Percentiles rank a stretch among this genome's conserved stretches.
These are phyloP conservation scores for Herpailurus yagouaroundi DNA, from an alignment of 2,113 vertebrate genomes.

Conservation along the genomic window DNA sequence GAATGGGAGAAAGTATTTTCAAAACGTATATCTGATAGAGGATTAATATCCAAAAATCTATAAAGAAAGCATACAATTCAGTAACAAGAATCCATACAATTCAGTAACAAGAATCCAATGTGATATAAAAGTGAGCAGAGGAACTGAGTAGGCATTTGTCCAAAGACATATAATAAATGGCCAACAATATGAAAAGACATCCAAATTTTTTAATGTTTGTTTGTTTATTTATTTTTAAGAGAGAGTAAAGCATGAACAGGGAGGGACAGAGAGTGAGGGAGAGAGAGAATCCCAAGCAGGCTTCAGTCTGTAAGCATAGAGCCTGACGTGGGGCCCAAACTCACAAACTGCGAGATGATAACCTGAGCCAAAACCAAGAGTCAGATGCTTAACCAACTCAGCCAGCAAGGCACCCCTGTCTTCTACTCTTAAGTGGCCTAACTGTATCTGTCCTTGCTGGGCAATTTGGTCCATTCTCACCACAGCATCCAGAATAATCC, in stretches of 20 bases:
- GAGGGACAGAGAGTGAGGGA: no score
- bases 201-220: not conserved
- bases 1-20: not conserved
- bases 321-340: no score
- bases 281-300: no score
- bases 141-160: not conserved
- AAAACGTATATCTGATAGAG: not conserved
- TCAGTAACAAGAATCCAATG: not conserved
- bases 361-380: no score
- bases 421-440: not conserved
- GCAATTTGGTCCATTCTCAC: not conserved
- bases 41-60: not conserved
- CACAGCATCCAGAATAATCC: not conserved
- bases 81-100: not conserved
- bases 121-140: not conserved
- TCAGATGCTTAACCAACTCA: no score
- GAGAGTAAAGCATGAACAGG: no score
- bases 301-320: no score
- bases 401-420: no score
- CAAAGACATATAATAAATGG: not conserved
- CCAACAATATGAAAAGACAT: not conserved
- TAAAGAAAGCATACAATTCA: not conserved
- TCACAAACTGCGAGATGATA: no score
- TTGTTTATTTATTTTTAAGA: no score
- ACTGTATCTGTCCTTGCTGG: not conserved